Percentiles rank a stretch among this genome's conserved stretches.
Conservation (phyloP, 2,113 vertebrate species). For the Australoheros scitulus region DNA sequence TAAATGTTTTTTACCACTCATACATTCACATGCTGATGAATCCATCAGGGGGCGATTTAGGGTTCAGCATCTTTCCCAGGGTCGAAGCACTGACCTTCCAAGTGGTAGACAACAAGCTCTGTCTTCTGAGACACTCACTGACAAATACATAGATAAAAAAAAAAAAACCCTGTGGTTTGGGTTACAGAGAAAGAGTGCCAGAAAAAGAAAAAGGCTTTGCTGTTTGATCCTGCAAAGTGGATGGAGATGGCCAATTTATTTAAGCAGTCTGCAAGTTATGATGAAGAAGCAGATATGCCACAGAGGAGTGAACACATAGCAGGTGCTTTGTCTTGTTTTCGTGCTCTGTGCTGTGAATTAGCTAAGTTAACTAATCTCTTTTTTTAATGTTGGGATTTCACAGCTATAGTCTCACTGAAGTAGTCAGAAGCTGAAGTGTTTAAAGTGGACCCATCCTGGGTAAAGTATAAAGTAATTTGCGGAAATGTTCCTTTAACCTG, state of each 20-base stretch:
- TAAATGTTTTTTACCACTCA: background rate
- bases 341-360: too few species aligned
- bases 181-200: background rate
- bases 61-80: background rate
- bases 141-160: background rate
- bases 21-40: background rate
- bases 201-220: background rate
- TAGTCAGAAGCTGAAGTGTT: too few species aligned
- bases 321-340: too few species aligned
- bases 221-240: background rate
- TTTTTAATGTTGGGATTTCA: too few species aligned
- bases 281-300: too few species aligned
- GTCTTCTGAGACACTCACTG: background rate
- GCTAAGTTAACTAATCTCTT: too few species aligned
- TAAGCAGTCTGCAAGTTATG: too few species aligned
- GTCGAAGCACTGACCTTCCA: background rate
- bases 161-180: background rate
- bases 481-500: background rate
- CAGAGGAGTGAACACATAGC: too few species aligned
- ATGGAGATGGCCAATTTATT: too few species aligned
- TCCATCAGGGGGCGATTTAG: background rate
- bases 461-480: background rate
- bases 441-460: too few species aligned
- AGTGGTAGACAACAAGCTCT: background rate
- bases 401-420: too few species aligned